Evolutionary conservation across 2,888 invertebrate species (phyloP).

Genomic region (Platynereis dumerilii): DNA sequence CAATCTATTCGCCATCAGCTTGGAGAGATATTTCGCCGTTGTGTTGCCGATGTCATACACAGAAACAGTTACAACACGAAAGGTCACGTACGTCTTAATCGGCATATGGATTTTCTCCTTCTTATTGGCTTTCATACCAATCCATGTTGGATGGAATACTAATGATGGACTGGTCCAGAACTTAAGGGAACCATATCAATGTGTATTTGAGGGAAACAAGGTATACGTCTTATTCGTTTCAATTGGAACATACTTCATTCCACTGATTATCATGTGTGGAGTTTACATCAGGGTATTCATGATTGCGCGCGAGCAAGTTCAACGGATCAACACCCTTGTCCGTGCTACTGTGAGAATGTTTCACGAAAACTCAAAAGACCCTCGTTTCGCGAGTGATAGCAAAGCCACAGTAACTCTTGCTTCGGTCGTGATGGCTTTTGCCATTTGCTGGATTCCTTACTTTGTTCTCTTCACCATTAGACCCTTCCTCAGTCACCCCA

Average conservation of each 20-base stretch:
- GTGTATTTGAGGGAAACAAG: conserved; percentile 23
- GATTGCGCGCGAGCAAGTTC: conserved; percentile 24
- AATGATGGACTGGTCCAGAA: conserved; percentile 23
- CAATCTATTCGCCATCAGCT: conserved; percentile 27
- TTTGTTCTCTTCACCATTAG: conserved; percentile 20
- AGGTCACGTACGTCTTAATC: conserved; percentile 9
- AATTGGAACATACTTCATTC: conserved; percentile 28
- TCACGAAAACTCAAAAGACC: conserved; percentile 13
- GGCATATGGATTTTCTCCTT: conserved; percentile 26
- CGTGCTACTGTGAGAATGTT: conserved; percentile 16
- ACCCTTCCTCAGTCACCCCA: conserved; percentile 13
- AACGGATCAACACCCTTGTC: conserved; percentile 22
- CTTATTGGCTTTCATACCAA: conserved; percentile 22
- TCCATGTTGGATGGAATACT: conserved; percentile 27
- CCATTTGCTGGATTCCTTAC: conserved; percentile 26
- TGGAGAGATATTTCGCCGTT: conserved; percentile 26
- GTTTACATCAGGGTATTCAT: conserved; percentile 27
- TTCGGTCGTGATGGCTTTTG: conserved; percentile 21
- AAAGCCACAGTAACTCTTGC: conserved; percentile 22
- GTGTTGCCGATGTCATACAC: conserved; percentile 14
- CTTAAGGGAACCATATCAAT: neutral
- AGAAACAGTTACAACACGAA: conserved; percentile 7
- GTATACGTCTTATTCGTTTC: conserved; percentile 25
- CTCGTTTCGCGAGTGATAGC: conserved; percentile 15
- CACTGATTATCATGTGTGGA: conserved; percentile 30